Evolutionary conservation across 2,797 vertebrate genomes (phyloP).

Genomic region (Sebastes wilsoni): DNA sequence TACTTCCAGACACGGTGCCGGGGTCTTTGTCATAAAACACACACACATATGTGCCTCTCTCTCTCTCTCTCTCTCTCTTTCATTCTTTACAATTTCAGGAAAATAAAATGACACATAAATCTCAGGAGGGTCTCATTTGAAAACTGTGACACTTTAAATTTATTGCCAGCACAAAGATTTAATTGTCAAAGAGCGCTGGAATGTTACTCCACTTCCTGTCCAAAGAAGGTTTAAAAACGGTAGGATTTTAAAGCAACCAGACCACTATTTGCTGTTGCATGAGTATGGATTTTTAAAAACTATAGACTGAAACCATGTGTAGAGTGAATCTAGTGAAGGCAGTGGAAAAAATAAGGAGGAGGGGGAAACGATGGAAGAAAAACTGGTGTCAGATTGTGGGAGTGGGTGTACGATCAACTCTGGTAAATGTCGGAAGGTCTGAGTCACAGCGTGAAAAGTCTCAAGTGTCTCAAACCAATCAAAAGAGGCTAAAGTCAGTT

Average conservation of each 20-base stretch:
- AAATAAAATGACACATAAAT: slow-evolving; percentile 46
- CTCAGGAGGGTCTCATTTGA: slow-evolving; percentile 26
- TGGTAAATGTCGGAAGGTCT: slow-evolving; percentile 63
- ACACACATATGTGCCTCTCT: slow-evolving; percentile 8
- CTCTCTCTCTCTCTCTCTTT: neutral
- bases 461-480: slow-evolving; percentile 33
- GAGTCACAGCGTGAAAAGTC: slow-evolving; percentile 63
- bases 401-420: slow-evolving; percentile 54
- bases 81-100: slow-evolving; percentile 33
- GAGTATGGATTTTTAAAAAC: slow-evolving; percentile 32
- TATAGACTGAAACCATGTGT: slow-evolving; percentile 46
- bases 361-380: slow-evolving; percentile 21
- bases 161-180: slow-evolving; percentile 28
- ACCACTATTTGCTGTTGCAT: slow-evolving; percentile 2
- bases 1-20: slow-evolving; percentile 82
- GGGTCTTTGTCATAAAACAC: slow-evolving; percentile 73
- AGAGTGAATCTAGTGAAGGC: slow-evolving; percentile 9
- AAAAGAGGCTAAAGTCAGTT: neutral
- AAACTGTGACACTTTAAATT: slow-evolving; percentile 7
- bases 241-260: slow-evolving; percentile 8
- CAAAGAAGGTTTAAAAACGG: slow-evolving; percentile 5
- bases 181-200: slow-evolving; percentile 32
- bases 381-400: slow-evolving; percentile 59
- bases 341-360: slow-evolving; percentile 28
- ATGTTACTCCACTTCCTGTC: slow-evolving; percentile 43